Conservation (phyloP, 2,113 vertebrate species). For the Numenius arquata region DNA sequence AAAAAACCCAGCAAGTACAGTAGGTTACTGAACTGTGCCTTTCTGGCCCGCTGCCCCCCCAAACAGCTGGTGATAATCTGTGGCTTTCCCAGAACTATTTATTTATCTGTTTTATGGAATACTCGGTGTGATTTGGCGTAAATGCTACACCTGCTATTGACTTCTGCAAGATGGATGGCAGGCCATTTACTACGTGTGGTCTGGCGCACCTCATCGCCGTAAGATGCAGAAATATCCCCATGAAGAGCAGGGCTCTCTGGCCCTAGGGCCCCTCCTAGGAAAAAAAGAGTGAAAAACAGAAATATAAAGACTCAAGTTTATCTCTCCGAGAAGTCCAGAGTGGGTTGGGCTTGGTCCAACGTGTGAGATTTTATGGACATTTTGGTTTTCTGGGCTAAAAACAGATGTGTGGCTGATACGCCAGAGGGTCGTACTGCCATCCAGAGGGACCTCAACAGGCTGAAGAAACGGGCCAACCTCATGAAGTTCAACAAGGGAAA, state of each 20-base stretch:
- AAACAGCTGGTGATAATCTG: conserved; percentile 39
- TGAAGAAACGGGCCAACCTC: neutral
- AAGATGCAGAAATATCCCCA: neutral
- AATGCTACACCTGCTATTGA: conserved; percentile 1
- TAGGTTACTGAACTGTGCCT: conserved; percentile 43
- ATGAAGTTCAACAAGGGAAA: neutral
- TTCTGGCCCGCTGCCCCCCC: conserved; percentile 33
- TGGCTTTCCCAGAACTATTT: conserved; percentile 54
- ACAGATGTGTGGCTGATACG: neutral
- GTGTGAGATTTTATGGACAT: neutral
- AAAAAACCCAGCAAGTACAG: neutral
- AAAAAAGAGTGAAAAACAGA: neutral
- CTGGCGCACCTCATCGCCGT: neutral
- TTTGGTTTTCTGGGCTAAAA: neutral
- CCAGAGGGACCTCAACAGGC: neutral
- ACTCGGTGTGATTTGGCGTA: neutral
- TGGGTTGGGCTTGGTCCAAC: neutral
- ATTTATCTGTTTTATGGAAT: conserved; percentile 11
- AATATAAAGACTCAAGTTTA: neutral
- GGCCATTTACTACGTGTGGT: neutral
- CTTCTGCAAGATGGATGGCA: neutral
- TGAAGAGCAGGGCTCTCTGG: neutral
- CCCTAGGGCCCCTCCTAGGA: neutral
- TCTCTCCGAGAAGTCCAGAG: neutral
- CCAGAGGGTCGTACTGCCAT: neutral